phyloP scores from a whole-genome alignment of 2,113 vertebrate species.

The Hyperopisus bebe region DNA sequence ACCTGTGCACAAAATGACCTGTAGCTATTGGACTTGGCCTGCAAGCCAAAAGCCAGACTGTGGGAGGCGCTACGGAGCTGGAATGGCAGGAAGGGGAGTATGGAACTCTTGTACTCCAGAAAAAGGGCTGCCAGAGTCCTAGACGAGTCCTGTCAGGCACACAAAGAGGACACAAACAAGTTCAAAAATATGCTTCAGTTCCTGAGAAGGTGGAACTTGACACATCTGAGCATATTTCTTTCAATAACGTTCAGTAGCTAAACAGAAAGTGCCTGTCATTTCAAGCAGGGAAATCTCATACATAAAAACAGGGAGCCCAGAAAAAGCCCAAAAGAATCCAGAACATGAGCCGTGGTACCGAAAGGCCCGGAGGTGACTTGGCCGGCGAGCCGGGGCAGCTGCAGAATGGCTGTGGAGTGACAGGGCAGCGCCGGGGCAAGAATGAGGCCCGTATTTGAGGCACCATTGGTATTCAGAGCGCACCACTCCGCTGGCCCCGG shows the following conservation, averaged over 20 bases:
- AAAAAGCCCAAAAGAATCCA: not conserved
- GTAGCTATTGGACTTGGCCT: constrained; percentile 78
- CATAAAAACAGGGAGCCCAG: not conserved
- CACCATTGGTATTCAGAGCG: not conserved
- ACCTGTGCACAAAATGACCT: constrained; percentile 86
- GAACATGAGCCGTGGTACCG: not conserved
- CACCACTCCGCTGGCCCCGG: not conserved
- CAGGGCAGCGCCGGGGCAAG: not conserved
- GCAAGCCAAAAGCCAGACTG: constrained; percentile 76
- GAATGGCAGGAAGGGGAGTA: constrained; percentile 77
- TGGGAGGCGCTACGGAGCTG: constrained; percentile 67
- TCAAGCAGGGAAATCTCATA: constrained; percentile 5
- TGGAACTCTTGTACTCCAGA: constrained; percentile 67
- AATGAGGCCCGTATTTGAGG: not conserved
- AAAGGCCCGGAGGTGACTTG: not conserved
- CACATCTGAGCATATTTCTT: not conserved
- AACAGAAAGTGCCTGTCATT: not conserved
- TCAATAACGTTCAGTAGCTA: not conserved
- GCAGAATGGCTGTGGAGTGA: not conserved
- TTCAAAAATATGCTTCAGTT: not conserved
- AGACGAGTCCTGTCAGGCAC: constrained; percentile 65
- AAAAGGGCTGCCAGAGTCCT: constrained; percentile 71
- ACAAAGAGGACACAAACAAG: not conserved
- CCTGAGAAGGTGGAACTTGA: not conserved
- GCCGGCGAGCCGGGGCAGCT: not conserved